A percentile compares a stretch with the other conserved stretches of the same genome.
Evolutionary conservation across 2,113 vertebrate species (phyloP).

Genomic region (Coregonus clupeaformis): DNA sequence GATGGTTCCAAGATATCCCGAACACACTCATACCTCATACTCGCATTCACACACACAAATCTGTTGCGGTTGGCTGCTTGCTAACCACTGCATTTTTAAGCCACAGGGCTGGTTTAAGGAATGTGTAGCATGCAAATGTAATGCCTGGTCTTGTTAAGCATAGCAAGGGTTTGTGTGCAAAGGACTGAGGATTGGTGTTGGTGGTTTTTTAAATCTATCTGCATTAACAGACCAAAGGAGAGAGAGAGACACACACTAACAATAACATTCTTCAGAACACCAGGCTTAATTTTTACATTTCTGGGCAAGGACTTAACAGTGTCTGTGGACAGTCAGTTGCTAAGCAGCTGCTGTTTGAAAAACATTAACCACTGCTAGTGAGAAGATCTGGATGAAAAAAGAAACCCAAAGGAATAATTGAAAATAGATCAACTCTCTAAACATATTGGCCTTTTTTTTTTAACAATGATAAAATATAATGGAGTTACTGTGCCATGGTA

Average conservation of each 20-base stretch:
- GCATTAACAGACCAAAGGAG: not conserved
- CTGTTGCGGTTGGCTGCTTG: not conserved
- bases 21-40: not conserved
- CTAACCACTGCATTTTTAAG: not conserved
- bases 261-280: not conserved
- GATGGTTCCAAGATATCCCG: not conserved
- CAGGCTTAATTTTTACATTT: not conserved
- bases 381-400: not conserved
- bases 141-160: constrained; percentile 35
- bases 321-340: not conserved
- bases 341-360: constrained; percentile 18
- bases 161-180: constrained; percentile 16
- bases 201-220: not conserved
- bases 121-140: constrained; percentile 16
- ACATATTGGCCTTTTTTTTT: too few relatives aligned
- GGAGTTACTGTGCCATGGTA: not conserved
- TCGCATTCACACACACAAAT: not conserved
- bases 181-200: not conserved
- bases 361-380: constrained; percentile 39
- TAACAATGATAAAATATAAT: too few relatives aligned
- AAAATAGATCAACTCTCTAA: not conserved
- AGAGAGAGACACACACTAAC: not conserved
- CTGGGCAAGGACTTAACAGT: too few relatives aligned
- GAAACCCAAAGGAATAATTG: not conserved
- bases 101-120: not conserved